Evolutionary conservation across 2,797 vertebrate species (phyloP), one percentile per base, ranked within the genome.

Genomic region (Poecilia picta): DNA sequence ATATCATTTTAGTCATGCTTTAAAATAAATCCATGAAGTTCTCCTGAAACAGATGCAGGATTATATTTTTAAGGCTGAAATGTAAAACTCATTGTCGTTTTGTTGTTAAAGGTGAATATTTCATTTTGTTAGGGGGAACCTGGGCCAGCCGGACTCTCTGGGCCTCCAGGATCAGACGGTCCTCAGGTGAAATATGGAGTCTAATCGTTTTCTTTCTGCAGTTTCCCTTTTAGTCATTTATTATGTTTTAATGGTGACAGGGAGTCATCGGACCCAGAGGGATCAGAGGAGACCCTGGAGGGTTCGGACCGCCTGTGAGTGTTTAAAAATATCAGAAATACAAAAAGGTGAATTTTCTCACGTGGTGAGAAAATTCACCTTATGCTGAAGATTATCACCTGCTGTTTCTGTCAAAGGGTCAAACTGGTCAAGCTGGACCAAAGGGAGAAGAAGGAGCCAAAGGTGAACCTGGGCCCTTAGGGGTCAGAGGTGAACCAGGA

Each of bases 251-350:
- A 74, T 81, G 85, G 15, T 78, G 39, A 15, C 33, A 98, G 97
- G 97, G 97, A 36, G 79, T 89, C 1, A 20, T 70, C 36, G 97
- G 97, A 75, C 77, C 89, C 0, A 87, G 77, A 0, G 97, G 97
- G 49, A 78, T 76, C 8, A 95, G 92, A 91, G 97, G 97, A 72
- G 95, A 97, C 11, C 7, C 45, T 0, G 97, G 97, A 64, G 95
- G 91, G 5, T 85, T 82, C 0, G 97, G 97, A 12, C 84, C 84
- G 0, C 78, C 8, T 86, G 97, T 98, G 91, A 95, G 91, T 90
- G 43, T 55, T n/a, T 31, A 20, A 16, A 3, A n/a, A 8, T 13
- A 15, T 51, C 28, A 77, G 18, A 70, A n/a, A 70, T n/a, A 70
- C 1, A 2, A 41, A 41, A 41, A 68, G 16, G 18, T 16, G 39